Percentiles rank a stretch among this genome's conserved stretches.
Conservation (phyloP, 2,888 invertebrate genomes). For the Orthosia incerta region DNA sequence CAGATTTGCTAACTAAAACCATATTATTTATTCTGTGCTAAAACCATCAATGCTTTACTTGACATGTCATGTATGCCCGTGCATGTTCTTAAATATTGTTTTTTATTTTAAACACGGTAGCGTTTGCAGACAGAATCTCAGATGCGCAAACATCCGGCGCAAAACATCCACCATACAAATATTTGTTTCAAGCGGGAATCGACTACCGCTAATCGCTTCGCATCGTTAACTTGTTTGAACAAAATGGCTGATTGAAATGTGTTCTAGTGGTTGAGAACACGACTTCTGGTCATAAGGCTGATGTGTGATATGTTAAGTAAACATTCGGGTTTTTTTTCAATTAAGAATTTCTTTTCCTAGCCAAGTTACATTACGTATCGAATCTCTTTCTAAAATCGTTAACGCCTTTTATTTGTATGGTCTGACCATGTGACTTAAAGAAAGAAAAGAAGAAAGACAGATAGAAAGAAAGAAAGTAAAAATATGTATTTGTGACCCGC, state of each 20-base stretch:
- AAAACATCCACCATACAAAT: slow-evolving; percentile 28
- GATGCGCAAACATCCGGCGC: slow-evolving; percentile 39
- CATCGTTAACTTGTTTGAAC: slow-evolving; percentile 29
- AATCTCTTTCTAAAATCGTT: no score
- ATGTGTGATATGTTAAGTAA: not conserved
- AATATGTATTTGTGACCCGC: no score
- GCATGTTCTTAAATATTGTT: slow-evolving; percentile 6
- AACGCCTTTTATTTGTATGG: no score
- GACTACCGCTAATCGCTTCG: slow-evolving; percentile 41
- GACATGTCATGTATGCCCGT: not conserved
- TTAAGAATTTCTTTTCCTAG: no score
- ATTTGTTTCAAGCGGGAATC: slow-evolving; percentile 30
- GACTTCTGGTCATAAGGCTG: not conserved
- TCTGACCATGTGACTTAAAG: no score
- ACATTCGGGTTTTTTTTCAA: no score
- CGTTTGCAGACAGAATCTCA: slow-evolving; percentile 36
- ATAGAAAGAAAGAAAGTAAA: no score
- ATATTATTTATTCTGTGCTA: no score
- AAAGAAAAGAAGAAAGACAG: no score
- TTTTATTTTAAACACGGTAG: slow-evolving; percentile 47
- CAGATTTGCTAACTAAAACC: no score
- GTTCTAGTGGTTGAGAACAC: not conserved
- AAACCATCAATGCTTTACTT: no score
- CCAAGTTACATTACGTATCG: no score
- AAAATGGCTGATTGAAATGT: slow-evolving; percentile 32